A percentile compares a stretch with the other conserved stretches of the same genome.
phyloP scores from a whole-genome alignment of 2,888 invertebrate species.

The Barypeithes pellucidus region DNA sequence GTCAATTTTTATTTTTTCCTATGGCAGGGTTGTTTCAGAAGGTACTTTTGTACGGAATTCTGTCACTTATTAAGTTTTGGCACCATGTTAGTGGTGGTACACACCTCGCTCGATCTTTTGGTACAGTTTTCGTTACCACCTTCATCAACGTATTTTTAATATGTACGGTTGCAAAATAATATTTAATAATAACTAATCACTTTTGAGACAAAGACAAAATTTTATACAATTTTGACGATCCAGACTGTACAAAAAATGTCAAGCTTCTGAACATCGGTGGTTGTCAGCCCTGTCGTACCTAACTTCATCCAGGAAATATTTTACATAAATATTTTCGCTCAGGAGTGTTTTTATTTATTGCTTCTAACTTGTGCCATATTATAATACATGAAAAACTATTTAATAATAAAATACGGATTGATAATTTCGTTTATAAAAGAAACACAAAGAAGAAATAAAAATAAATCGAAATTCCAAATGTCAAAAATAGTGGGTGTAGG shows the following conservation, averaged over 20 bases:
- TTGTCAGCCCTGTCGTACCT: slow-evolving; percentile 14
- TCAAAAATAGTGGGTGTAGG: slow-evolving; percentile 55
- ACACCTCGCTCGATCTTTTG: too few species aligned
- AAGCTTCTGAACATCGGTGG: too few species aligned
- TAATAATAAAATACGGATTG: background rate
- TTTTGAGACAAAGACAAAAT: too few species aligned
- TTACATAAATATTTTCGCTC: slow-evolving; percentile 3
- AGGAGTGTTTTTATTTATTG: background rate
- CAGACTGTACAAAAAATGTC: too few species aligned
- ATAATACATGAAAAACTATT: background rate
- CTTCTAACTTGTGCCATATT: background rate
- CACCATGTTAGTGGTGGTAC: too few species aligned
- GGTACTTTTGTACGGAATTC: too few species aligned
- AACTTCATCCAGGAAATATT: slow-evolving; percentile 17
- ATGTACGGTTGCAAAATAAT: too few species aligned
- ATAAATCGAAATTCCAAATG: slow-evolving; percentile 29
- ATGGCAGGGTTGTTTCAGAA: background rate
- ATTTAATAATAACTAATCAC: too few species aligned
- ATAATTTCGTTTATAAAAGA: background rate
- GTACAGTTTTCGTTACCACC: too few species aligned
- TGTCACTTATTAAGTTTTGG: too few species aligned
- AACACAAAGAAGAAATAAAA: background rate
- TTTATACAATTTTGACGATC: too few species aligned
- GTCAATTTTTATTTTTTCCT: background rate
- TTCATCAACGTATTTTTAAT: too few species aligned